Conservation (phyloP, 2,113 vertebrate species). For the Pao palembangensis region DNA sequence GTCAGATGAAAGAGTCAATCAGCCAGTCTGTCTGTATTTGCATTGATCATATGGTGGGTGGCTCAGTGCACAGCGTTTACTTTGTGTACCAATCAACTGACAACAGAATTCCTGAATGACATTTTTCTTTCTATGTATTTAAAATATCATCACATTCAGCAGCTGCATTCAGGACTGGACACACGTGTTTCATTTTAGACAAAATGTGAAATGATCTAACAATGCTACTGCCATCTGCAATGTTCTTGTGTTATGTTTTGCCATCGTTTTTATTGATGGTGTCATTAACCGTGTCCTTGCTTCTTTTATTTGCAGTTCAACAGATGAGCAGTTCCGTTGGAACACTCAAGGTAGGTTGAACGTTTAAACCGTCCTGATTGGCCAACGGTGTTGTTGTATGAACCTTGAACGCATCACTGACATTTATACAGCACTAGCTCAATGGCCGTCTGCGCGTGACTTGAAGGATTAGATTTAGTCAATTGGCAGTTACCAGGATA, state of each 20-base stretch:
- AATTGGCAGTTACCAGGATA: background rate
- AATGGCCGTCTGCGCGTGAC: slow-evolving; percentile 6
- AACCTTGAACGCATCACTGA: background rate
- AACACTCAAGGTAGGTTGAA: slow-evolving; percentile 87
- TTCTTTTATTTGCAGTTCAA: slow-evolving; percentile 81
- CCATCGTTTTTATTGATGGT: too few relatives aligned
- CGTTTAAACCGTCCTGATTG: background rate
- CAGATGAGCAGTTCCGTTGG: slow-evolving; percentile 96
- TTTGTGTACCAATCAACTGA: too few relatives aligned
- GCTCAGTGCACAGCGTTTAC: slow-evolving; percentile 46
- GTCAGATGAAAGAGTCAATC: slow-evolving; percentile 49
- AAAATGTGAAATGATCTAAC: too few relatives aligned
- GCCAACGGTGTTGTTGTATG: background rate
- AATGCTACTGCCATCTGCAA: too few relatives aligned
- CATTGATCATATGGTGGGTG: slow-evolving; percentile 44
- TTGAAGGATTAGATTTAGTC: slow-evolving; percentile 2
- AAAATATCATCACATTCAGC: too few relatives aligned
- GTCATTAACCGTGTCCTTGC: background rate
- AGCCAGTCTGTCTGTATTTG: slow-evolving; percentile 44
- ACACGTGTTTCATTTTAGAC: too few relatives aligned
- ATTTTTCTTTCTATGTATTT: too few relatives aligned
- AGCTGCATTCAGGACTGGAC: too few relatives aligned
- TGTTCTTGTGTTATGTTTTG: too few relatives aligned
- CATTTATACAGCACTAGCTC: too few relatives aligned
- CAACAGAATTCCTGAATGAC: too few relatives aligned